Evolutionary conservation across 1,140 invertebrate species (phyloP).

Genomic region (Aphidius ervi): DNA sequence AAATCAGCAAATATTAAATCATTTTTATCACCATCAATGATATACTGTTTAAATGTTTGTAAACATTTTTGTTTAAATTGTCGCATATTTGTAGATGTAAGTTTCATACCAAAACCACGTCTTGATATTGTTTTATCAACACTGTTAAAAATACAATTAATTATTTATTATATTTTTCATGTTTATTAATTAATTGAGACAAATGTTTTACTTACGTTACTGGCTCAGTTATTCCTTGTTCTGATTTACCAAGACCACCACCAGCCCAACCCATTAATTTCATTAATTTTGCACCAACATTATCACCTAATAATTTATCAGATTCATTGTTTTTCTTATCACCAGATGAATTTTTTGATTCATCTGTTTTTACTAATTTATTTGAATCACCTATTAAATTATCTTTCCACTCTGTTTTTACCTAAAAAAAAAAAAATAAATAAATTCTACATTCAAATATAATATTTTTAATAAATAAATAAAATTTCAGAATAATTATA

Average conservation of each 20-base stretch:
- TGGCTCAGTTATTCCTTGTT: constrained; percentile 65
- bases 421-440: constrained; percentile 18
- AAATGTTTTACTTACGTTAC: constrained; percentile 49
- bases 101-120: constrained; percentile 42
- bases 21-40: constrained; percentile 49
- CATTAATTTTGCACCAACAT: constrained; percentile 68
- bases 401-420: constrained; percentile 34
- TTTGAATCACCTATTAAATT: constrained; percentile 14
- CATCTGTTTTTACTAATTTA: constrained; percentile 14
- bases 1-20: constrained; percentile 70
- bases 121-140: constrained; percentile 44
- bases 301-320: constrained; percentile 46
- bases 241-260: constrained; percentile 67
- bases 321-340: constrained; percentile 1
- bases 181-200: not conserved
- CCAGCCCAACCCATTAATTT: constrained; percentile 79
- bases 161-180: no score
- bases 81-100: constrained; percentile 35
- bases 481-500: not conserved
- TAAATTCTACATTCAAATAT: not conserved
- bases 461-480: constrained; percentile 1
- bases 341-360: constrained; percentile 8
- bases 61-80: constrained; percentile 44
- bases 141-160: constrained; percentile 21
- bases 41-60: constrained; percentile 48